phyloP scores from a whole-genome alignment of 2,888 invertebrate species.

The Eutolmus rufibarbis region DNA sequence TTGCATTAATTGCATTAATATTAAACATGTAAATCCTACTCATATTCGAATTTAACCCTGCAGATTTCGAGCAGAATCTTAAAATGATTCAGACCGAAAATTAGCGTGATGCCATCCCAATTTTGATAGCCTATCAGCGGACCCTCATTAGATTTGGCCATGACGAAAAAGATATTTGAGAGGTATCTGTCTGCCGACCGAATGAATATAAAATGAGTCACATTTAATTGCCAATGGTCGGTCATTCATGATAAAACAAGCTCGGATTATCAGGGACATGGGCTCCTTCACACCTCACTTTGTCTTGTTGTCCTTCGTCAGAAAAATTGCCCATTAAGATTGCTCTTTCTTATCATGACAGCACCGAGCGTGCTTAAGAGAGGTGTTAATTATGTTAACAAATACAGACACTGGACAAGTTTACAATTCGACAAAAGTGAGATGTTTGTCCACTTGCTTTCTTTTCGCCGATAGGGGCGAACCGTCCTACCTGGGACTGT shows the following conservation, averaged over 20 bases:
- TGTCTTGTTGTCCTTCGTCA: not conserved
- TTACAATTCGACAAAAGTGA: not conserved
- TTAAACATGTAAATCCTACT: too few species aligned
- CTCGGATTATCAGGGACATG: not conserved
- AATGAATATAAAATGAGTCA: not conserved
- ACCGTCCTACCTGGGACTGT: not conserved
- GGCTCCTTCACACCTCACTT: not conserved
- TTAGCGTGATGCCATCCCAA: not conserved
- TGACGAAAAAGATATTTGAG: not conserved
- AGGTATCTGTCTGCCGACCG: not conserved
- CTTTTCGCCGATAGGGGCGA: not conserved
- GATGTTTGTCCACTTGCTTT: not conserved
- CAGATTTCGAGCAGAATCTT: not conserved
- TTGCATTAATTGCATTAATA: too few species aligned
- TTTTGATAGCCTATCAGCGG: not conserved
- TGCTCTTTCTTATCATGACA: not conserved
- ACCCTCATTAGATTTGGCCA: not conserved
- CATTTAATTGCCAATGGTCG: not conserved
- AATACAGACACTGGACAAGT: slow-evolving; percentile 4
- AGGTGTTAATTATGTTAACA: slow-evolving; percentile 29
- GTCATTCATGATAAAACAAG: not conserved
- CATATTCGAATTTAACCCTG: not conserved
- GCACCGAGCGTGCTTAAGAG: not conserved
- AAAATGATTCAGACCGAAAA: not conserved
- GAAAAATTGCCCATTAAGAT: not conserved